Conservation (phyloP, 2,797 vertebrate genomes). For the Catamblyrhynchus diadema region DNA sequence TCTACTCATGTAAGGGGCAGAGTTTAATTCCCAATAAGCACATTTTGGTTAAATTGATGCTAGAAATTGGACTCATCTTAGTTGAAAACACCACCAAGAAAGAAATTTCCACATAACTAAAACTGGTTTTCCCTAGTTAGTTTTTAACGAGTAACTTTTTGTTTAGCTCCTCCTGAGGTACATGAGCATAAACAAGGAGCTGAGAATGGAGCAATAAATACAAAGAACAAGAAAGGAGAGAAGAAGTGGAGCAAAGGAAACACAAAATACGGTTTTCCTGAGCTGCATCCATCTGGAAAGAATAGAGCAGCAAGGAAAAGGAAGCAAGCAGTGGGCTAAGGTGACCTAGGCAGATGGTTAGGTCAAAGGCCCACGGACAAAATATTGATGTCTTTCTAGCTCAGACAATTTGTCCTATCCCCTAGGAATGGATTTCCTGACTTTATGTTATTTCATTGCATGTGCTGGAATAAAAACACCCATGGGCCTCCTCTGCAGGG, state of each 20-base stretch:
- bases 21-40: neutral
- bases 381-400: neutral
- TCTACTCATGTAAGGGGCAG: neutral
- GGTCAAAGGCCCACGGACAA: neutral
- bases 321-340: neutral
- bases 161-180: neutral
- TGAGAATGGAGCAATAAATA: neutral
- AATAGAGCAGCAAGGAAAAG: neutral
- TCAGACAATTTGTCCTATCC: conserved; percentile 26
- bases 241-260: neutral
- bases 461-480: conserved; percentile 40
- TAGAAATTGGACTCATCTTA: neutral
- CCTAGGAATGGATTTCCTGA: conserved; percentile 27
- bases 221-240: neutral
- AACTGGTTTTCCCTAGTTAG: neutral
- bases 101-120: neutral
- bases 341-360: conserved; percentile 4
- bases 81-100: neutral
- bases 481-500: conserved; percentile 22
- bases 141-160: neutral
- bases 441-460: conserved; percentile 34
- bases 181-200: neutral
- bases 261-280: neutral
- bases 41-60: neutral
- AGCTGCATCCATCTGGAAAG: neutral